Evolutionary conservation across 2,113 vertebrate species (phyloP), one percentile per base, ranked within the genome.

Genomic region (Nerophis lumbriciformis): DNA sequence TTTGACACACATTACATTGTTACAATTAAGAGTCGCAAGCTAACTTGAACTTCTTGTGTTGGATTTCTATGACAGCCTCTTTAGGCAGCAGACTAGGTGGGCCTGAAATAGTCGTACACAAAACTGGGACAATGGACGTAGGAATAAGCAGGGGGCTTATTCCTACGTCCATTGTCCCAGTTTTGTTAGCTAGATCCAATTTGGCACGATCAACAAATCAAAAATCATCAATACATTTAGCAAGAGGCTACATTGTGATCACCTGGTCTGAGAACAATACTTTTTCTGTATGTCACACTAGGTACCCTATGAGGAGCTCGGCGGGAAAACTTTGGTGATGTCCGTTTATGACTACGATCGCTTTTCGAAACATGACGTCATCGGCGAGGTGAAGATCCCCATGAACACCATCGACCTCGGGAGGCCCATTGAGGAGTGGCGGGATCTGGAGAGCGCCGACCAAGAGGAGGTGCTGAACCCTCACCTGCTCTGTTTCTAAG

Each of bases 361-460:
- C 72, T 99, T 99, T 86, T 99, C 97, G 78, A 99, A 99, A 74
- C 96, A 99, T 0, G 97, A 99, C 69, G 94, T 98, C 74, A 99
- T 99, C 0, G 97, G 97, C 0, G 96, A 98, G 81, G 94, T 99
- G 55, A 97, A 97, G 80, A 82, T 99, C 35, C 88, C 94, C 63
- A 98, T 99, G 95, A 98, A 97, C 87, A 95, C 94, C 0, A 91
- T 99, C 72, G 97, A 99, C 85, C 90, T 99, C 0, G 96, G 95
- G 6, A 92, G 96, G 76, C 95, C 96, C 51, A 94, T 98, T 0
- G 95, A 99, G 84, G 97, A 99, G 72, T 99, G 97, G 97, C 61
- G 85, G 68, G 97, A 99, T 72, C 89, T 99, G 70, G 95, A 98
- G 54, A 97, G 95, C 0, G 97, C 91, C 0, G 96, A 98, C 80